phyloP scores from a whole-genome alignment of 1,140 invertebrate genomes.

The Orius insidiosus region DNA sequence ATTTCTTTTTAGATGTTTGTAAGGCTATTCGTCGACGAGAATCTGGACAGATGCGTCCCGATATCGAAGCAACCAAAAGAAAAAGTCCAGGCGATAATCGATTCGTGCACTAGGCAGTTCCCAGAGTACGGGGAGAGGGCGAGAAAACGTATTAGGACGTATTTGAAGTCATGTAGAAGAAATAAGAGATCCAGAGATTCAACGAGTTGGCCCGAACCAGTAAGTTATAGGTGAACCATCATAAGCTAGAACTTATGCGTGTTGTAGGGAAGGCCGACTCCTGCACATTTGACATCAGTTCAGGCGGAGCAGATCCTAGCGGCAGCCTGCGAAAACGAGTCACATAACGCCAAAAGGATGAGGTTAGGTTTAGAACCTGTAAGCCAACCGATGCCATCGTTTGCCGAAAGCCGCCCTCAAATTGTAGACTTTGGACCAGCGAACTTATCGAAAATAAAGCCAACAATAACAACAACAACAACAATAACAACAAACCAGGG shows the following conservation, averaged over 20 bases:
- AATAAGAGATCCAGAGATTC: conserved; percentile 76
- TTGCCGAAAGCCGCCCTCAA: conserved; percentile 27
- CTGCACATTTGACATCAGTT: conserved; percentile 86
- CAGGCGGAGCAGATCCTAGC: conserved; percentile 91
- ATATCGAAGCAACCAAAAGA: conserved; percentile 96
- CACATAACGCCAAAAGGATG: conserved; percentile 91
- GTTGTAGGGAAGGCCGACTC: conserved; percentile 70
- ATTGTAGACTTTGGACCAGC: not conserved
- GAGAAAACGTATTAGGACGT: conserved; percentile 84
- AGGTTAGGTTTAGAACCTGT: conserved; percentile 85
- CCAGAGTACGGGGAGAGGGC: conserved; percentile 90
- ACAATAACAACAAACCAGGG: conserved; percentile 16
- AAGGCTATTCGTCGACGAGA: conserved; percentile 90
- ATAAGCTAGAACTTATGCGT: too few species aligned
- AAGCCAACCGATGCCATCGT: conserved; percentile 62
- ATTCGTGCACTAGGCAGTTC: conserved; percentile 90
- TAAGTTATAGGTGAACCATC: conserved; percentile 28
- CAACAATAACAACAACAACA: conserved; percentile 12
- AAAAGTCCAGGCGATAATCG: conserved; percentile 94
- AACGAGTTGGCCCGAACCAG: conserved; percentile 41
- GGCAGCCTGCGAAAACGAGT: conserved; percentile 90
- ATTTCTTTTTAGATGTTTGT: conserved; percentile 97
- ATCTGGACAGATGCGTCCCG: conserved; percentile 86
- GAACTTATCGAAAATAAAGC: not conserved
- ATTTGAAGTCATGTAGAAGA: conserved; percentile 85